These are phyloP conservation scores for Azorinus chamasolen DNA, from an alignment of 2,888 invertebrate species.

Conservation along the genomic window DNA sequence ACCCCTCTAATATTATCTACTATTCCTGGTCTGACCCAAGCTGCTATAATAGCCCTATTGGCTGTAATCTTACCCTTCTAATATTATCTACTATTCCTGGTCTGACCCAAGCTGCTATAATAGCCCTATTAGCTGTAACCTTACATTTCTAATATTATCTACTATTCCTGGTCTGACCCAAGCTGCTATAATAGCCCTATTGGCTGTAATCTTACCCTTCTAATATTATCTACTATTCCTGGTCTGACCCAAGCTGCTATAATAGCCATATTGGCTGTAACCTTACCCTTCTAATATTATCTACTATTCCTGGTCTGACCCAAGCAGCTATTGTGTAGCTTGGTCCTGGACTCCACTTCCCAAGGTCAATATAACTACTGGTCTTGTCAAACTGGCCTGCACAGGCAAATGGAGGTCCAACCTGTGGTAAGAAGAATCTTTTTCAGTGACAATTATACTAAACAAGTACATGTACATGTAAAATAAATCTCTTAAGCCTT, in stretches of 20 bases:
- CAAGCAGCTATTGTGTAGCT: conserved; percentile 76
- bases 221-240: conserved; percentile 57
- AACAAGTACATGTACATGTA: not conserved
- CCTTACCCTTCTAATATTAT: conserved; percentile 70
- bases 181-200: too few relatives aligned
- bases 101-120: conserved; percentile 77
- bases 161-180: conserved; percentile 72
- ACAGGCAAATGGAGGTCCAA: conserved; percentile 79
- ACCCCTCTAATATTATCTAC: conserved; percentile 72
- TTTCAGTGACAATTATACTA: not conserved
- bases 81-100: conserved; percentile 64
- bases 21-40: conserved; percentile 72
- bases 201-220: conserved; percentile 76
- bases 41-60: too few relatives aligned
- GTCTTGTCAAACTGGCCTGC: conserved; percentile 69
- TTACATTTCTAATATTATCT: conserved; percentile 71
- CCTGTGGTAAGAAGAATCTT: conserved; percentile 44
- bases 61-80: conserved; percentile 75
- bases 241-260: conserved; percentile 78
- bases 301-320: conserved; percentile 69
- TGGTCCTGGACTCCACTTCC: conserved; percentile 74
- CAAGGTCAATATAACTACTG: conserved; percentile 69
- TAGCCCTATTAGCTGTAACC: too few relatives aligned
- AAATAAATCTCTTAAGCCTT: not conserved
- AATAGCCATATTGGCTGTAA: too few relatives aligned